Percentiles rank a stretch among this genome's conserved stretches.
These are phyloP conservation scores for Erebia ligea DNA, from an alignment of 2,888 invertebrate genomes.

Conservation along the genomic window DNA sequence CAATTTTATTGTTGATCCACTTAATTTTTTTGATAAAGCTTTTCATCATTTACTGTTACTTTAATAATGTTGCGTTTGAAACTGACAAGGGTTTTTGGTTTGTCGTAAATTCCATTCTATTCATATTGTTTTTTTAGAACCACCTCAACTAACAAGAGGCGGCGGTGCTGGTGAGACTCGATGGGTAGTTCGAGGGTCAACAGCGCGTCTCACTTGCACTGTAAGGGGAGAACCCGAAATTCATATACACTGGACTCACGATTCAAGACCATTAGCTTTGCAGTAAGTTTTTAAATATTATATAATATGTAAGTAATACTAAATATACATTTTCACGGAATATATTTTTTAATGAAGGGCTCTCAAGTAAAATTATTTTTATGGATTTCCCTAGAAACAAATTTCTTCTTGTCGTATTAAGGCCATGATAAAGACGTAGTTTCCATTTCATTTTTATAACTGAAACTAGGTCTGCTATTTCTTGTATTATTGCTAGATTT, in stretches of 20 bases:
- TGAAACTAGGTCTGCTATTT: too few relatives aligned
- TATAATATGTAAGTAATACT: too few relatives aligned
- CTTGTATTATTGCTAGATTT: too few relatives aligned
- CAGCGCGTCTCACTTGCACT: conserved; percentile 84
- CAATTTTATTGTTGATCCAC: too few relatives aligned
- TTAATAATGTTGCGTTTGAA: not conserved
- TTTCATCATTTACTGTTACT: not conserved
- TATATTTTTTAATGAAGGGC: too few relatives aligned
- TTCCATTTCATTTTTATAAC: too few relatives aligned
- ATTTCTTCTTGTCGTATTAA: too few relatives aligned
- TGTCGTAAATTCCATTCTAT: not conserved
- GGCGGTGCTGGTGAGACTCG: conserved; percentile 70
- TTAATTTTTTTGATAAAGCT: too few relatives aligned
- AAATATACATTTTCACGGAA: too few relatives aligned
- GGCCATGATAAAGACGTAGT: too few relatives aligned
- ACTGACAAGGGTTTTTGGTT: not conserved
- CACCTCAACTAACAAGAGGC: conserved; percentile 65
- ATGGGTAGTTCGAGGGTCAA: conserved; percentile 76
- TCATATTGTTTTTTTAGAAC: conserved; percentile 53
- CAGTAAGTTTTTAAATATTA: conserved; percentile 68
- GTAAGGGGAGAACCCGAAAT: conserved; percentile 86
- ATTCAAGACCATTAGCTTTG: conserved; percentile 69
- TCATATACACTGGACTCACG: conserved; percentile 82
- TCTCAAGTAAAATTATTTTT: too few relatives aligned
- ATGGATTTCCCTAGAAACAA: too few relatives aligned